Base-by-base conservation (phyloP, 2,797 vertebrate species). In the Myripristis murdjan region DNA sequence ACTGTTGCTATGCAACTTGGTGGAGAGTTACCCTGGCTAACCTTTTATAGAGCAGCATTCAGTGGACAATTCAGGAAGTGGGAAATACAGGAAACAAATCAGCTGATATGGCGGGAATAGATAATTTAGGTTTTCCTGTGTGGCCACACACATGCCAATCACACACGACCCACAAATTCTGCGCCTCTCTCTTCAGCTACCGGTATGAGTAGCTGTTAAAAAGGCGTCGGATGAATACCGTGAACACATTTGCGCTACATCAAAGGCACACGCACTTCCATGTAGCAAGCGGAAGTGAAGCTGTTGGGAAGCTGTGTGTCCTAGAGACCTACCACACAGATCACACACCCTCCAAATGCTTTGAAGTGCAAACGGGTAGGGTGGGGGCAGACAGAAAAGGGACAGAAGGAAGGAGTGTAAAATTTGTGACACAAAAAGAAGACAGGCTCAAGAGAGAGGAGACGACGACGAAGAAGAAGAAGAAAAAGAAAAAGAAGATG, bases 321-420 rank as follows among this genome's bases (percentile, higher is more conserved):
- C 52, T 1, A 41, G 76, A 88, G 83, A 88, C 83, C 86, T 82
- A 84, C 86, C 87, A 79, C 86, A 77, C 72, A 86, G 85, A 90
- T 90, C 84, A 89, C 82, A 89, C 73, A 82, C 65, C 63, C 64
- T 49, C 57, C 43, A 51, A 84, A 67, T 75, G 82, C 86, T 88
- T 87, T 90, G 83, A 90, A 82, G 85, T 87, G 83, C 64, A 66
- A 77, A 66, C 69, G 60, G 59, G 54, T 68, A 63, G 57, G 54
- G 54, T 64, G 78, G 22, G 57, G 53, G 28, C 15, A 70, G 66
- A 81, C 60, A 77, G 77, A 70, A 31, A 39, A n/a, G 41, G 20
- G 22, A 9, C 14, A 18, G n/a, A 15, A 2, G 53, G 22, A 12
- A 43, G 41, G 52, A 7, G 4, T 31, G 54, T 9, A 31, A 33